Evolutionary conservation across 2,113 vertebrate genomes (phyloP).

Genomic region (Meriones unguiculatus): DNA sequence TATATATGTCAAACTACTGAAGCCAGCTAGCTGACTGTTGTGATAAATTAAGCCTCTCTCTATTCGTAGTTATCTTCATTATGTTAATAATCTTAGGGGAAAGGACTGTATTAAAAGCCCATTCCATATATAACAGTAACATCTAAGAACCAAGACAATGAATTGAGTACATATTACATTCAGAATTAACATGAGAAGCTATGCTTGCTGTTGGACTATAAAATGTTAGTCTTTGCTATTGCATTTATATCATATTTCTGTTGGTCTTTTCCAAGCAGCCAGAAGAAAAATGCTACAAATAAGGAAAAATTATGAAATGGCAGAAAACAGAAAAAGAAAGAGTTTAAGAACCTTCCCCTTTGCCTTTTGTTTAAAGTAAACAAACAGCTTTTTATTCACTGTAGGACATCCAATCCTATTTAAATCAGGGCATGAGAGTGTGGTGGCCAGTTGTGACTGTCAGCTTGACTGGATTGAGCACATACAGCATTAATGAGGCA

Average conservation of each 20-base stretch:
- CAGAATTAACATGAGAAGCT: constrained; percentile 23
- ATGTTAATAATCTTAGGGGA: constrained; percentile 29
- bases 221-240: background rate
- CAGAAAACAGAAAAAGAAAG: background rate
- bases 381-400: background rate
- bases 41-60: constrained; percentile 36
- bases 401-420: background rate
- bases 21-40: background rate
- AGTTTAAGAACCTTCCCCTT: background rate
- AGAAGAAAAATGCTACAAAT: constrained; percentile 38
- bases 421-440: background rate
- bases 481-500: background rate
- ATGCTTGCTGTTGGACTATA: background rate
- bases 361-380: background rate
- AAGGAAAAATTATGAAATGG: constrained; percentile 36
- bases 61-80: constrained; percentile 30
- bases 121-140: constrained; percentile 24
- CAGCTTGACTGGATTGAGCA: background rate
- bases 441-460: background rate
- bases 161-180: background rate
- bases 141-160: background rate
- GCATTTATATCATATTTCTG: constrained; percentile 44
- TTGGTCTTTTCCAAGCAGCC: background rate
- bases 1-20: constrained; percentile 40
- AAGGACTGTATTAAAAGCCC: constrained; percentile 38